These are phyloP conservation scores for Dastarcus helophoroides DNA, from an alignment of 2,888 invertebrate genomes.

Conservation along the genomic window DNA sequence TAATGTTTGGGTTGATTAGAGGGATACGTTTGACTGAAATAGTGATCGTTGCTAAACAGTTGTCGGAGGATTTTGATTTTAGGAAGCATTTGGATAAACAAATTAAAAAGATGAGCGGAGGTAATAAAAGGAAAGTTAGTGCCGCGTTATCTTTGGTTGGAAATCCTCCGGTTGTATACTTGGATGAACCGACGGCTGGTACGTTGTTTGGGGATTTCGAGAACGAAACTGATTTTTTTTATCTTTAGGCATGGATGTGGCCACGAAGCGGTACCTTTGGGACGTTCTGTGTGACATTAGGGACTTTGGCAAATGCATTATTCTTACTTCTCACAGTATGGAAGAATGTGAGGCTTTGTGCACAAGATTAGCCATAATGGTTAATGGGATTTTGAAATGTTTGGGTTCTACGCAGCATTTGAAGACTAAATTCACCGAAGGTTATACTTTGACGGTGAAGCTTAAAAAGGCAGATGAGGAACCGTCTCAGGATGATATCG, in stretches of 20 bases:
- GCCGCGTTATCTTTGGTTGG: constrained; percentile 40
- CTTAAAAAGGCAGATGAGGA: constrained; percentile 21
- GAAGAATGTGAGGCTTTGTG: constrained; percentile 73
- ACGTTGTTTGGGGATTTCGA: constrained; percentile 3
- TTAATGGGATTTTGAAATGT: constrained; percentile 62
- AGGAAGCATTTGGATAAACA: constrained; percentile 31
- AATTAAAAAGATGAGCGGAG: constrained; percentile 32
- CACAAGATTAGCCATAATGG: constrained; percentile 65
- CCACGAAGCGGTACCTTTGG: constrained; percentile 66
- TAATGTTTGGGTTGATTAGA: constrained; percentile 35
- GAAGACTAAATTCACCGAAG: constrained; percentile 59
- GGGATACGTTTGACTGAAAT: constrained; percentile 27
- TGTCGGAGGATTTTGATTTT: constrained; percentile 29
- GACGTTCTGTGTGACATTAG: constrained; percentile 51
- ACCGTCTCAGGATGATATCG: constrained; percentile 5
- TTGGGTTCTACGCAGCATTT: constrained; percentile 65
- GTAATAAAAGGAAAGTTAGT: constrained; percentile 40
- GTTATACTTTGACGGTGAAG: constrained; percentile 26
- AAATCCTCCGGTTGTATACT: constrained; percentile 37
- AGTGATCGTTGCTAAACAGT: constrained; percentile 17
- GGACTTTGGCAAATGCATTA: constrained; percentile 54
- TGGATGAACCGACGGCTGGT: constrained; percentile 41
- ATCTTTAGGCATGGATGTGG: constrained; percentile 57
- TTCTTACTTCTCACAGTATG: constrained; percentile 73
- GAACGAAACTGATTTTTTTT: neutral